Base-by-base conservation (phyloP, 1,140 invertebrate species). In the Pollicipes pollicipes region DNA sequence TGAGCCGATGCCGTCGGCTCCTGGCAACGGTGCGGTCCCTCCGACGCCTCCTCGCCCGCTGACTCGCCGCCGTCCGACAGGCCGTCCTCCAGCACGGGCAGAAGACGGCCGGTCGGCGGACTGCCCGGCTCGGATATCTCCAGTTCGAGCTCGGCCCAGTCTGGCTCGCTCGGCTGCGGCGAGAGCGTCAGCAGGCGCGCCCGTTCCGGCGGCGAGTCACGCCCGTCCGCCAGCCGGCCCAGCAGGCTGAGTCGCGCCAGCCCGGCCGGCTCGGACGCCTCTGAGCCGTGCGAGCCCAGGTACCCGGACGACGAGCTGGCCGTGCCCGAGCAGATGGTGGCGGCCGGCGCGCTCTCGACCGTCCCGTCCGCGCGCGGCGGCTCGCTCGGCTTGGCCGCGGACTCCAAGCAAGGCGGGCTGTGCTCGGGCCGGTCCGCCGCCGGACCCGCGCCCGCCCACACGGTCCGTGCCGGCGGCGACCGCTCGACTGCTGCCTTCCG, bases 1-100 rank as follows among this genome's bases (percentile, higher is more conserved):
- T 21, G 45, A 10, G 13, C 45, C 45, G 45, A 13, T 21, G 13
- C 45, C 45, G 24, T 10, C 45, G 13, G 45, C 10, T n/a, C n/a
- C n/a, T n/a, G n/a, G n/a, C n/a, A n/a, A n/a, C n/a, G n/a, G n/a
- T n/a, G n/a, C n/a, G n/a, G n/a, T n/a, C n/a, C n/a, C n/a, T n/a
- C 13, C 45, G 45, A 58, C 24, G 45, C 24, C 13, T 10, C 45
- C 2, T 21, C 45, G 45, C n/a, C 45, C 13, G 45, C 45, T 21
- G 45, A 21, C 45, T 58, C 13, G 45, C 45, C 45, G 45, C 45
- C 45, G 45, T 58, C 80, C 21, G 82, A 83, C 30, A 83, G 75
- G 21, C 82, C 82, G 75, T 83, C 82, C 74, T 83, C 82, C 1
- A 83, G 77, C 29, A 79, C 78, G 3, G 82, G 82, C 80, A 83